Evolutionary conservation across 37 sponge, comb jelly and placozoan genomes (phyloP).

Genomic region (Oscarella lobularis): DNA sequence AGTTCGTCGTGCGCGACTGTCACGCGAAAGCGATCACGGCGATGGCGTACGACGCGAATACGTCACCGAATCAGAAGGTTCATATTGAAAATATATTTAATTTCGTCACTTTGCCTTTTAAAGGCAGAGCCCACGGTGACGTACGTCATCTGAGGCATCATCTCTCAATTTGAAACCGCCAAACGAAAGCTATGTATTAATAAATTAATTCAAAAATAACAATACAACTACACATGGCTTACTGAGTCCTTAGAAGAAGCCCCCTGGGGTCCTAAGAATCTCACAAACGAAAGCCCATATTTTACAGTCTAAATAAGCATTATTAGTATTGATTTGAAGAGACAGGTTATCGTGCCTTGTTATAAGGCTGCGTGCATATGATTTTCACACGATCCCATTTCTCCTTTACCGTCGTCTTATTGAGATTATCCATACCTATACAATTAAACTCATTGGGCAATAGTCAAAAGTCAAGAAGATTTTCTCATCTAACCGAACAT

Average conservation of each 20-base stretch:
- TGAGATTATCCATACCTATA: constrained; percentile 68
- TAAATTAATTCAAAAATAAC: neutral
- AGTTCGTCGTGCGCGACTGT: neutral
- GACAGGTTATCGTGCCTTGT: constrained; percentile 33
- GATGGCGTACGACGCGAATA: constrained; percentile 4
- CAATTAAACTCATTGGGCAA: constrained; percentile 5
- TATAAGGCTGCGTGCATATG: constrained; percentile 84
- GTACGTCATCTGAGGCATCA: too few relatives aligned
- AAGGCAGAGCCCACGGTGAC: too few relatives aligned
- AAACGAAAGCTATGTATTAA: neutral
- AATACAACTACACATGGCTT: neutral
- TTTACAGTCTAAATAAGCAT: constrained; percentile 36
- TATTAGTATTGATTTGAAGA: neutral
- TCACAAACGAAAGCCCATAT: constrained; percentile 77
- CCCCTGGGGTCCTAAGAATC: constrained; percentile 42
- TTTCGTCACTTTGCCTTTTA: too few relatives aligned
- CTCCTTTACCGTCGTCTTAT: constrained; percentile 35
- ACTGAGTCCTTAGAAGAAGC: too few relatives aligned
- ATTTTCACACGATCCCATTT: constrained; percentile 86
- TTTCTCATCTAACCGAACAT: constrained; percentile 64
- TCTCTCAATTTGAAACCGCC: neutral
- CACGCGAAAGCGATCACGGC: neutral
- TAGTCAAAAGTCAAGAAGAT: constrained; percentile 3
- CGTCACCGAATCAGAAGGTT: constrained; percentile 1
- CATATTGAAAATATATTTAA: too few relatives aligned